Evolutionary conservation across 2,113 vertebrate species (phyloP), one percentile per base, ranked within the genome.

Genomic region (Pluvialis apricaria): DNA sequence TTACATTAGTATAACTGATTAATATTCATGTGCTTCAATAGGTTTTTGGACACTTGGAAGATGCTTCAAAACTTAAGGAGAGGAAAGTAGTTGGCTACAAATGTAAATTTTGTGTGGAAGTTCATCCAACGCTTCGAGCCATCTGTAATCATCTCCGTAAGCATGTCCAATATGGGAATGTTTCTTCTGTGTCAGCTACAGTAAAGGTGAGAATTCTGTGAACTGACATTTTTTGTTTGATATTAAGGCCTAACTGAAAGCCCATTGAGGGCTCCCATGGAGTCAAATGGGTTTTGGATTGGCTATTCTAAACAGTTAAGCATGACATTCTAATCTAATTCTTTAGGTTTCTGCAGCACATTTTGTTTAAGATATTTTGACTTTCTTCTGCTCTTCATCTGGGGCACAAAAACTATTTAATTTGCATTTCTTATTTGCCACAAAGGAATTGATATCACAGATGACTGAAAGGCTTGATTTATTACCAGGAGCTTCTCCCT

Each of bases 121-220:
- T 99, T 91, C 99, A 99, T 94, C 98, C 99, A 34, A 99, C 98
- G 13, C 98, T 99, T 65, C 97, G 99, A 88, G 99, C 99, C 92
- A 99, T 99, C 98, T 99, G 99, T 97, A 99, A 99, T 94, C 99
- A 99, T 92, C 99, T 99, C 31, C 98, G 99, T 90, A 99, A 99
- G 91, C 99, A 99, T 28, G 98, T 99, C 85, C 99, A 99, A 97
- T 99, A 99, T 24, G 98, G 98, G 86, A 99, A 98, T 83, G 98
- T 97, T 94, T 98, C 99, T 64, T 98, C 96, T 96, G 98, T 98
- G 98, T 98, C 98, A 36, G 92, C 91, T 61, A 86, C 97, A 15
- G 95, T 98, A 95, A 98, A 98, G 98, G 98, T 98, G 96, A 97
- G 97, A 80, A 69, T 75, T 73, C 44, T 90, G 75, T 70, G 70